These are phyloP conservation scores for Rousettus leschenaultii DNA, from an alignment of 2,113 vertebrate genomes.

Conservation along the genomic window DNA sequence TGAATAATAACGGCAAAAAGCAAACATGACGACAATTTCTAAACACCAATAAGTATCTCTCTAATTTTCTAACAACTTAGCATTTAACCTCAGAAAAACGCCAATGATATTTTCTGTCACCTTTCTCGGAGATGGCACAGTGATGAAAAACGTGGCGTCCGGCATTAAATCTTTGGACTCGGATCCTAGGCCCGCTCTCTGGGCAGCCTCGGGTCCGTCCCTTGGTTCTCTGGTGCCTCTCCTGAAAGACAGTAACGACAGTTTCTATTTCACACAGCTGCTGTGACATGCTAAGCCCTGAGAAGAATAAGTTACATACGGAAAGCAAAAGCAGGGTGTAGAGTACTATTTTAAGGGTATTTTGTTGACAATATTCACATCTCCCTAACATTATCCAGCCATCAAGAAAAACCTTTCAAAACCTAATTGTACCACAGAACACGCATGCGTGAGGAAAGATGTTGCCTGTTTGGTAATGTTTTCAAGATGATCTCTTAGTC, in stretches of 20 bases:
- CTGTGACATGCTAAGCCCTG: not conserved
- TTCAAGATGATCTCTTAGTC: conserved; percentile 49
- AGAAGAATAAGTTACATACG: not conserved
- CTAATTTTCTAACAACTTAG: not conserved
- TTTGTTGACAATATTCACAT: not conserved
- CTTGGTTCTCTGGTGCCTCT: not conserved
- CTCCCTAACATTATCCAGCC: not conserved
- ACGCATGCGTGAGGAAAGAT: conserved; percentile 4
- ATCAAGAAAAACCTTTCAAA: not conserved
- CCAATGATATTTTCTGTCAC: not conserved
- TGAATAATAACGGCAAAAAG: not conserved
- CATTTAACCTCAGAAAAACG: not conserved
- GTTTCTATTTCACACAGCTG: not conserved
- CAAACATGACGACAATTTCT: not conserved
- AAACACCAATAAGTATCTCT: not conserved
- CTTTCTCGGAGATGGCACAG: not conserved
- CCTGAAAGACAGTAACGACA: not conserved
- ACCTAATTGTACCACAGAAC: conserved; percentile 35
- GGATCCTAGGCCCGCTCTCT: not conserved
- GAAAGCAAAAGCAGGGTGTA: not conserved
- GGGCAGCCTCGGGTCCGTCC: not conserved
- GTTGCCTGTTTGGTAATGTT: not conserved
- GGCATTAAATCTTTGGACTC: not conserved
- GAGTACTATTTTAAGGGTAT: not conserved
- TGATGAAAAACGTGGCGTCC: not conserved